Base-by-base conservation (phyloP, 2,113 vertebrate species). In the Columba livia region DNA sequence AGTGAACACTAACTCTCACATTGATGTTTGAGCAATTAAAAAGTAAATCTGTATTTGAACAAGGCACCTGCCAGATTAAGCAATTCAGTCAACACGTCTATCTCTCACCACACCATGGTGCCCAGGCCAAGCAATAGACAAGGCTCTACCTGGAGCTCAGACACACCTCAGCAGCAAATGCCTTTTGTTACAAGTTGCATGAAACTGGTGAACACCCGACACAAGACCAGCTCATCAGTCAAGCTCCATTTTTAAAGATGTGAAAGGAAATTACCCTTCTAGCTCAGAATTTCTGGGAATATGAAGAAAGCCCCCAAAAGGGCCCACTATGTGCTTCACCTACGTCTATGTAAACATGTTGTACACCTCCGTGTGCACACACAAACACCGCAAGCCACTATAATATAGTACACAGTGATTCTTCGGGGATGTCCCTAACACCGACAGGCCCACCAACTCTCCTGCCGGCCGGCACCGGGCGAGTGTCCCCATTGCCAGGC, bases 331-430 rank as follows among this genome's bases (percentile, higher is more conserved):
- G n/a, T 2, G 10, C 9, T 53, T 26, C 11, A 4, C 14, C 26
- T 26, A 12, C 2, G 24, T 10, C 11, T 20, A 6, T 1, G 12
- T 0, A 48, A 44, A 10, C 15, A 26, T 2, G 16, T 12, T 6
- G 7, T 4, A 26, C 12, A 10, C 18, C 14, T 3, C 9, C 6
- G 6, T 11, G 62, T 42, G 44, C 4, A 24, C 3, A 51, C 4
- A 5, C 4, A 29, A 15, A 13, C 17, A 6, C 18, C 18, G 6
- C 3, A 40, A 47, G 38, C 1, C 32, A 1, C 3, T 9, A 2
- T 0, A 23, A 7, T 1, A 61, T 31, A 26, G 23, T 3, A 36
- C 16, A 28, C 0, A 4, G 6, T 0, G 29, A 34, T 0, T 11
- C 12, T 3, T 10, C 5, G 2, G 3, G 2, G 10, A 10, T 10